Evolutionary conservation across 2,797 vertebrate genomes (phyloP), one percentile per base, ranked within the genome.

Genomic region (Smutsia gigantea): DNA sequence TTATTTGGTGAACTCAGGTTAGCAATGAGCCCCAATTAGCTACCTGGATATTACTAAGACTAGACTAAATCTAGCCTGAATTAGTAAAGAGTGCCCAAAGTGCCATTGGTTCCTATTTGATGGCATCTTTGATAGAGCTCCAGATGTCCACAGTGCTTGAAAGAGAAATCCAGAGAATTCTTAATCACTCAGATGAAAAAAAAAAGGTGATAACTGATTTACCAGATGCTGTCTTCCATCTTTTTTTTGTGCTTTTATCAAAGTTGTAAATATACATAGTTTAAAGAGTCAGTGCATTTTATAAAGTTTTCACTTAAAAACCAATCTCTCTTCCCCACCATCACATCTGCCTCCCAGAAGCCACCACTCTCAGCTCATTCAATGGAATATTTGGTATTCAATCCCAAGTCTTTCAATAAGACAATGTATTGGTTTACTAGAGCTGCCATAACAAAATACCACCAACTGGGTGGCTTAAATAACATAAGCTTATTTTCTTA

Each of bases 401-500:
- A 42, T 71, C 85, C 49, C 31, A 46, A 84, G 83, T 57, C 9
- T 78, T 88, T 71, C 46, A 63, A 59, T 46, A 90, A 61, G 23
- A 55, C 31, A 61, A 23, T 14, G 13, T 72, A 78, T 83, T 57
- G 64, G 57, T 78, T 87, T 95, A 39, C 46, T 66, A 79, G 64
- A 21, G 21, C 15, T 59, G 5, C n/a, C 77, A 19, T 53, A 84
- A 84, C 23, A 87, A 81, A 82, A 53, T 78, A 55, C 4, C 27
- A 87, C 29, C 64, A 31, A 53, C 27, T 68, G 46, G 1, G 61
- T 75, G n/a, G 34, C 19, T 94, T 66, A 53, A 64, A 61, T 57
- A 64, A 78, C 15, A 87, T 37, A 93, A 49, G 68, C 64, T 42
- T n/a, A n/a, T 61, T 93, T 90, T 86, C 51, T 74, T 59, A 85